Evolutionary conservation across 2,888 invertebrate genomes (phyloP).

Genomic region (Chrysolina haemoptera): DNA sequence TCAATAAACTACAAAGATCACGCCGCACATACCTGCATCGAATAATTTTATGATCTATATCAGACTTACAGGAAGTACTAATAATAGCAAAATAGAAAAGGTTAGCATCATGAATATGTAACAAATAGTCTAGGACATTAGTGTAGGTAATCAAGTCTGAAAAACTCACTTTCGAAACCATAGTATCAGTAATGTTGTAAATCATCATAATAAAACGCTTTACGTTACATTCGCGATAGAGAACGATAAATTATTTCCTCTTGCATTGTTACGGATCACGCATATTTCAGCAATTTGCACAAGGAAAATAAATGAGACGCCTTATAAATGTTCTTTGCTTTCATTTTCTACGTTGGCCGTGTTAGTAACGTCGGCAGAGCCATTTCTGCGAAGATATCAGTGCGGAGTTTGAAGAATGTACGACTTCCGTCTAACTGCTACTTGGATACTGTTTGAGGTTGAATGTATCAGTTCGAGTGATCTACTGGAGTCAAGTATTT

Average conservation of each 20-base stretch:
- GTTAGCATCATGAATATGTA: conserved; percentile 13
- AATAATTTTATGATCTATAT: neutral
- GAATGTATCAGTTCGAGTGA: neutral
- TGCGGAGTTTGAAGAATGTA: conserved; percentile 6
- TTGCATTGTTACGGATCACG: conserved; percentile 14
- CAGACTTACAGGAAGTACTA: conserved; percentile 10
- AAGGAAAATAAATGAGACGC: conserved; percentile 4
- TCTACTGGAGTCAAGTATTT: neutral
- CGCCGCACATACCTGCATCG: neutral
- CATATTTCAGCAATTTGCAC: conserved; percentile 17
- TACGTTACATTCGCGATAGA: conserved; percentile 11
- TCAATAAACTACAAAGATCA: neutral
- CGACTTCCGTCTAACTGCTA: conserved; percentile 12
- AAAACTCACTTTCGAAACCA: conserved; percentile 18
- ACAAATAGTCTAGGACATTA: conserved; percentile 15
- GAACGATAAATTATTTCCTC: conserved; percentile 19
- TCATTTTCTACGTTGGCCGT: conserved; percentile 3
- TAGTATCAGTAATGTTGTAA: conserved; percentile 11
- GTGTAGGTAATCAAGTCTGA: conserved; percentile 14
- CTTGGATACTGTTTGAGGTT: neutral
- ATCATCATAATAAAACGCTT: conserved; percentile 22
- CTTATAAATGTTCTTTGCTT: conserved; percentile 2
- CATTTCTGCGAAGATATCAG: conserved; percentile 10
- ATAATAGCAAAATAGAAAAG: conserved; percentile 6
- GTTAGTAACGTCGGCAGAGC: neutral